phyloP scores from a whole-genome alignment of 2,888 invertebrate genomes.

The Tenthredo distinguenda region DNA sequence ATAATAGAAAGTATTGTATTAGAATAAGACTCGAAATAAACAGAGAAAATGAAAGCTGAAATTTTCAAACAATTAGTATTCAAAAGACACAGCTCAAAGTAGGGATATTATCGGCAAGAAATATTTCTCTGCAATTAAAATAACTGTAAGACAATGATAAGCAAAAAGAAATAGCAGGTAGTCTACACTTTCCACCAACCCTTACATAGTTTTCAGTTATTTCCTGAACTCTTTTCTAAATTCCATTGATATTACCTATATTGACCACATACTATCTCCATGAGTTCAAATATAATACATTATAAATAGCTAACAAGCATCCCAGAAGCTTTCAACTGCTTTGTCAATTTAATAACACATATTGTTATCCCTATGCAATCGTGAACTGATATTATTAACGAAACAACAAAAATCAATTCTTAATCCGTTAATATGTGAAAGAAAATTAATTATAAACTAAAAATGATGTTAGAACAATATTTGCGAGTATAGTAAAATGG shows the following conservation, averaged over 20 bases:
- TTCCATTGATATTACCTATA: background rate
- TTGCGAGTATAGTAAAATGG: background rate
- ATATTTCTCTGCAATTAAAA: background rate
- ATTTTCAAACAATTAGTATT: conserved; percentile 19
- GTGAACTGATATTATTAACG: background rate
- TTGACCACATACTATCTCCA: background rate
- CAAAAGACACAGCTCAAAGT: background rate
- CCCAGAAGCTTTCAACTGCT: background rate
- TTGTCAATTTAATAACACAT: background rate
- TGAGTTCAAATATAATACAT: background rate
- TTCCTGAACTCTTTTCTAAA: background rate
- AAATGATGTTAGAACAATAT: background rate
- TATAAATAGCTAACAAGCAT: background rate
- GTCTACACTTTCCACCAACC: background rate
- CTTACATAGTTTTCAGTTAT: background rate
- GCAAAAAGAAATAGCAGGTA: background rate
- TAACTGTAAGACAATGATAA: background rate
- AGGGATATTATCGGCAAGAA: background rate
- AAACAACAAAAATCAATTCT: background rate
- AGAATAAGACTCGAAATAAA: background rate
- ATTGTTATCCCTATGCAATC: background rate
- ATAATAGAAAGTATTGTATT: conserved; percentile 15
- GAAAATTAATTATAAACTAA: background rate
- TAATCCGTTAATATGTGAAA: background rate
- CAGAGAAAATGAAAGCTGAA: background rate